phyloP scores from a whole-genome alignment of 2,888 invertebrate genomes.

The Corythucha ciliata region DNA sequence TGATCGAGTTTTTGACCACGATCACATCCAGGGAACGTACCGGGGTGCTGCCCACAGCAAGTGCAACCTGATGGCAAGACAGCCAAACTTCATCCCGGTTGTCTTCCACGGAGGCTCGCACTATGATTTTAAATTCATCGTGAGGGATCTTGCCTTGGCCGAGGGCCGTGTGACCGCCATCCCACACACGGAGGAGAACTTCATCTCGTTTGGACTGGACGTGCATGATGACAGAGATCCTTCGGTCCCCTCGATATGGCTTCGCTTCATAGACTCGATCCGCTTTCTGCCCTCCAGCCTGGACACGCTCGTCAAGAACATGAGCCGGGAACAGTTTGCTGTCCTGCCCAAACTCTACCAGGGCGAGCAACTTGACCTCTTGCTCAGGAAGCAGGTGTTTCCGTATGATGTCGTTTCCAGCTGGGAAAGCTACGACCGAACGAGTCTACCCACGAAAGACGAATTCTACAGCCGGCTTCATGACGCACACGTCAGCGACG shows the following conservation, averaged over 20 bases:
- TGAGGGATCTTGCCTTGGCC: background rate
- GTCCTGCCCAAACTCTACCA: background rate
- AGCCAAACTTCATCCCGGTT: constrained; percentile 36
- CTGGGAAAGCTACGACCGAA: no score
- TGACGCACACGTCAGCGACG: constrained; percentile 32
- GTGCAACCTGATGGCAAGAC: no score
- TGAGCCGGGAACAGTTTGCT: constrained; percentile 6
- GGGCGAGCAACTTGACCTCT: no score
- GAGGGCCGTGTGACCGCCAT: constrained; percentile 3
- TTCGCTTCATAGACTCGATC: constrained; percentile 9
- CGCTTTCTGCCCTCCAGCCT: constrained; percentile 3
- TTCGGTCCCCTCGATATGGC: no score
- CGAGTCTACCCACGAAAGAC: constrained; percentile 32
- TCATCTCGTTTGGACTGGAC: background rate
- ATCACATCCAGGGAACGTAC: no score
- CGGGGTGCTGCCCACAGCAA: no score
- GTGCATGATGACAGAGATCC: no score
- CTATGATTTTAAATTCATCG: constrained; percentile 17
- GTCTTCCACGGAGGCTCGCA: constrained; percentile 34
- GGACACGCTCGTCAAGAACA: constrained; percentile 1
- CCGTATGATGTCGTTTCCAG: no score
- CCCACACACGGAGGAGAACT: constrained; percentile 10
- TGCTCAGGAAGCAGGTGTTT: no score
- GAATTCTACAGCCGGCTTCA: constrained; percentile 34
- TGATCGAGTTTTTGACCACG: no score